phyloP scores from a whole-genome alignment of 2,888 invertebrate genomes.

The Flabesymbios commensalis region DNA sequence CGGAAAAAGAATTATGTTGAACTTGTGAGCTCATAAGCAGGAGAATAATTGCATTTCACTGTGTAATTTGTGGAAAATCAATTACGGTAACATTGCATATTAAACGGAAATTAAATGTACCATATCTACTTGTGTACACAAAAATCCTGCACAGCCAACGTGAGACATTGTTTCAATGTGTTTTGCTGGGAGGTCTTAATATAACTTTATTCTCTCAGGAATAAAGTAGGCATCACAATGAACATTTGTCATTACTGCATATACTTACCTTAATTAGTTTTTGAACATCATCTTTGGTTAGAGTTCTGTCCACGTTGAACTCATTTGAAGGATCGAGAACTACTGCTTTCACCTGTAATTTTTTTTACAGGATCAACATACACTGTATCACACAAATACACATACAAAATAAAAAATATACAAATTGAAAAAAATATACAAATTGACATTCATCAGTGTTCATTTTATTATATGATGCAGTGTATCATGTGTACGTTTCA shows the following conservation, averaged over 20 bases:
- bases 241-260: too few species aligned
- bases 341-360: slow-evolving; percentile 28
- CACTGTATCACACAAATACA: neutral
- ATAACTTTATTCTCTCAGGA: too few species aligned
- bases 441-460: neutral
- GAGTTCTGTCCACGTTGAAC: slow-evolving; percentile 61
- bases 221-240: too few species aligned
- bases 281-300: slow-evolving; percentile 62
- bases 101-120: too few species aligned
- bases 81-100: neutral
- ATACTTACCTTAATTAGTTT: slow-evolving; percentile 58
- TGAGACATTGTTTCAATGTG: too few species aligned
- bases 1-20: neutral
- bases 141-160: too few species aligned
- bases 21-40: neutral
- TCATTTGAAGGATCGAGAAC: slow-evolving; percentile 62
- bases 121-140: too few species aligned
- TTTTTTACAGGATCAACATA: neutral
- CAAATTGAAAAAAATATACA: neutral
- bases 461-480: neutral
- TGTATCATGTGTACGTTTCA: neutral
- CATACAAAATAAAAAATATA: neutral
- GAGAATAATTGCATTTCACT: neutral
- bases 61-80: neutral
- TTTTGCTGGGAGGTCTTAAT: too few species aligned